Evolutionary conservation across 2,797 vertebrate species (phyloP), one percentile per base, ranked within the genome.

Genomic region (Pipistrellus pipistrellus): DNA sequence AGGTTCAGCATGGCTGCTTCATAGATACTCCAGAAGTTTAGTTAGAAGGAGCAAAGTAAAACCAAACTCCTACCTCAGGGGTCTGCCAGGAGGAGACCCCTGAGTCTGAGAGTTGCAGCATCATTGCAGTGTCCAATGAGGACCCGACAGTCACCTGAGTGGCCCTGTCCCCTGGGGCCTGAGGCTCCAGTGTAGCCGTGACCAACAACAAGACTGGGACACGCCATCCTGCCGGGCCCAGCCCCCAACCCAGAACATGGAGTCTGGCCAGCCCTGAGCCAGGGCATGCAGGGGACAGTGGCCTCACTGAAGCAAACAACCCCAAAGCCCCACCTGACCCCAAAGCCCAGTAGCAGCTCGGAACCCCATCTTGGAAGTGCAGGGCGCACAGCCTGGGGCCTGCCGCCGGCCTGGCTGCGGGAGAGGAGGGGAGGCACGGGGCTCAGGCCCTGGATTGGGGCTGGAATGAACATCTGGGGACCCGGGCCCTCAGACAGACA

Each of bases 271-370:
- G 59, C 30, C 51, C 15, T 41, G 32, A 35, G 59, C 32, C 57
- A 32, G 66, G 44, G 53, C 59, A 55, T 23, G 20, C 35, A 48
- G 27, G 18, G 23, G 23, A 12, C 25, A 11, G 30, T 10, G 44
- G 59, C 41, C 77, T 27, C 80, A n/a, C 51, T 59, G 46, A 94
- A 59, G n/a, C 48, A 59, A 85, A 69, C n/a, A 77, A 15, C 8
- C 18, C 41, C 44, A 51, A 78, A 72, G n/a, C 9, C n/a, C n/a
- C 25, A 21, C 78, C 66, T 3, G 18, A 51, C 64, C 35, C 69
- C 14, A 27, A 90, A 68, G 4, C 10, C 83, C 71, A 46, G 30
- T 7, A 68, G 9, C 81, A 41, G 44, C 23, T 23, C 41, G 10
- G 15, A 35, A 18, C 32, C 57, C 9, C 8, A 17, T 2, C 12